Base-by-base conservation (phyloP, 2,888 invertebrate genomes). In the Melanostoma mellinum region DNA sequence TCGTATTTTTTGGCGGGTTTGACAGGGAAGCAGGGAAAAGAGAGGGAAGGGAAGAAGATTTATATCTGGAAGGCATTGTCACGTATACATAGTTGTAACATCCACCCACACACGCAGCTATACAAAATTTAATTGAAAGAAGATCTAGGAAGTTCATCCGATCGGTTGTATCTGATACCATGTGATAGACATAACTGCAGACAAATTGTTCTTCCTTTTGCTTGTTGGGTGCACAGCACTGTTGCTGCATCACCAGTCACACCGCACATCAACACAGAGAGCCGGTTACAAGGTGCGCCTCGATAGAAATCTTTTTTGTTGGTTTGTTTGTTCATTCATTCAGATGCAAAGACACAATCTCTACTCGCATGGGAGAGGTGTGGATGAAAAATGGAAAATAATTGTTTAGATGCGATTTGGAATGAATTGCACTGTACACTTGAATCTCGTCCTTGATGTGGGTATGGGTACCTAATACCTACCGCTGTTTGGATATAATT, bases 361-460 rank as follows among this genome's bases (percentile, higher is more conserved):
- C 20, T 20, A 20, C 20, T 20, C 36, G 33, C 65, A 67, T 40
- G 72, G 44, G 42, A 32, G 75, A 84, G 85, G 80, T 85, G 85
- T 75, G 80, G 80, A 85, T 75, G 80, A 80, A 80, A 85, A 85
- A 85, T 85, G 71, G 61, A 85, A 75, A 85, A 80, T 80, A 80
- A 85, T 85, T 75, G 85, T 75, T 65, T 42, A 71, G 84, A 74
- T 84, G 79, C 79, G 74, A 84, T 84, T 79, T 74, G 67, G 48
- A 81, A 81, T 81, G 81, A 67, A 60, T 71, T 55, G 60, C 65
- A 48, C 48, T 35, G 42, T 10, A 46, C 42, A 35, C 46, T 44
- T 40, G 3, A 35, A 30, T 46, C 38, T 80, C 85, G 85, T 85
- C 85, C 85, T 85, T 85, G 80, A 71, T 65, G 73, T 44, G 20